Conservation (phyloP, 2,888 invertebrate species). For the Drosophila trichaetosa region DNA sequence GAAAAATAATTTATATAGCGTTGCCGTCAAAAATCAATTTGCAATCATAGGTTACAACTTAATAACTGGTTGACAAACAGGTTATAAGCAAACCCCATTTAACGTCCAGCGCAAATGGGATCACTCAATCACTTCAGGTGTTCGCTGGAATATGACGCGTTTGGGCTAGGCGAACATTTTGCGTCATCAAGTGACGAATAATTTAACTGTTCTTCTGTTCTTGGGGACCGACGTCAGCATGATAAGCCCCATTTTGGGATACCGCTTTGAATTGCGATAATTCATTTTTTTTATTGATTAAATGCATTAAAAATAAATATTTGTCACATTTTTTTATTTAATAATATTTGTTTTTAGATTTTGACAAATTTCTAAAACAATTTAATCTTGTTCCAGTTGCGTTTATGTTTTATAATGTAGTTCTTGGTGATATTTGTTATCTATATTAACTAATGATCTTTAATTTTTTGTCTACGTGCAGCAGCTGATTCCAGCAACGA, state of each 20-base stretch:
- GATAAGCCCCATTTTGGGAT: neutral
- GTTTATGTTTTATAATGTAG: neutral
- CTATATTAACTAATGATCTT: neutral
- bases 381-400: neutral
- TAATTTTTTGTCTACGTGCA: conserved; percentile 23
- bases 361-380: neutral
- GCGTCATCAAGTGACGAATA: conserved; percentile 43
- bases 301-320: neutral
- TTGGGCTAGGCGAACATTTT: conserved; percentile 17
- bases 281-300: neutral
- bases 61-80: conserved; percentile 34
- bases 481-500: conserved; percentile 73
- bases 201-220: neutral
- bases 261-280: neutral
- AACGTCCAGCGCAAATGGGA: conserved; percentile 3
- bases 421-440: neutral
- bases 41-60: conserved; percentile 14
- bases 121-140: conserved; percentile 5
- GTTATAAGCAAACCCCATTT: conserved; percentile 29
- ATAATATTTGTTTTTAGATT: neutral
- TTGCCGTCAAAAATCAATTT: conserved; percentile 10
- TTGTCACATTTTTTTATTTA: neutral
- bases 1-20: neutral
- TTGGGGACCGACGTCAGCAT: conserved; percentile 7
- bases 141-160: conserved; percentile 11